Base-by-base conservation (phyloP, 2,888 invertebrate species). In the Uropetala carovei region DNA sequence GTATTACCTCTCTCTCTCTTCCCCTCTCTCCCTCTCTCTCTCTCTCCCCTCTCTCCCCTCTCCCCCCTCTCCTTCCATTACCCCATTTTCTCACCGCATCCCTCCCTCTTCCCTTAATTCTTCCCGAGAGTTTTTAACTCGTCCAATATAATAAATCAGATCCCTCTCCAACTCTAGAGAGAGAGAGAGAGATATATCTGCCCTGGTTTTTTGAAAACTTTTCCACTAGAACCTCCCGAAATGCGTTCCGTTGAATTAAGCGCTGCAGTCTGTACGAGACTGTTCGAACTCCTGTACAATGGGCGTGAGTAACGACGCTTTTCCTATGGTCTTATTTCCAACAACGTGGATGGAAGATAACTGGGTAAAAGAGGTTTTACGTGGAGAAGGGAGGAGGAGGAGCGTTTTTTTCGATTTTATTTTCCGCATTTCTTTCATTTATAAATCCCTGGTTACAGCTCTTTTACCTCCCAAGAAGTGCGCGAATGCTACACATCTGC, bases 141-240 rank as follows among this genome's bases (percentile, higher is more conserved):
- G 75, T 11, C 75, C 75, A 75, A 75, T 75, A 75, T 75, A 75
- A 75, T 75, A 75, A 75, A 75, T 75, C 75, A 75, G 75, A 75
- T 75, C 27, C 75, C 75, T 22, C 75, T 27, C 22, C 75, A 43
- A 43, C 43, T 43, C n/a, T n/a, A n/a, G n/a, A n/a, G n/a, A n/a
- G n/a, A n/a, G 22, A 75, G 22, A 75, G 64, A n/a, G 68, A 14
- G 14, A 68, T 10, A 68, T 18, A 68, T n/a, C n/a, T 13, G 3
- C 75, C 75, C 75, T 7, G 43, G 22, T 75, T 75, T 75, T 75
- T 75, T 75, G 22, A 75, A 27, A 75, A 75, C 75, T 75, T 75
- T 75, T 75, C 75, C 75, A 75, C 75, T 75, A 75, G 75, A 75
- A 27, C 11, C 75, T 27, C 13, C 75, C 75, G 13, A 27, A 75